Evolutionary conservation across 92 coral and sea anemone genomes (phyloP).

Genomic region (Actinostola sp.): DNA sequence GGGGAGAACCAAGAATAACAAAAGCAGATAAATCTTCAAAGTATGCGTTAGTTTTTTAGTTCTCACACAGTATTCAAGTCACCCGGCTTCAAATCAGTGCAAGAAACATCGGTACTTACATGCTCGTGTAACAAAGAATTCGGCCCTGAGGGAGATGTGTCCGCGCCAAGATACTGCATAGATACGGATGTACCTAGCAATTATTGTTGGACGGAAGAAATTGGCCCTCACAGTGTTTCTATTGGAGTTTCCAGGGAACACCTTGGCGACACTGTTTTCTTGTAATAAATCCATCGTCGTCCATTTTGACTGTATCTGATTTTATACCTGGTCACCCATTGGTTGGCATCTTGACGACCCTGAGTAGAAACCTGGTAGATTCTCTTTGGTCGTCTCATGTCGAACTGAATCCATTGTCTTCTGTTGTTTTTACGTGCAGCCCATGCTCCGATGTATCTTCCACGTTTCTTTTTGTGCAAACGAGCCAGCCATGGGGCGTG

Average conservation of each 20-base stretch:
- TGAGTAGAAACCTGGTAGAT: slow-evolving; percentile 67
- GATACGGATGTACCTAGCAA: slow-evolving; percentile 69
- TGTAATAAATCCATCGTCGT: slow-evolving; percentile 68
- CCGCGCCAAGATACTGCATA: slow-evolving; percentile 69
- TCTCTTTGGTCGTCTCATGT: slow-evolving; percentile 45
- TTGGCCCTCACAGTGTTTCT: slow-evolving; percentile 55
- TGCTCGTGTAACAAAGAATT: slow-evolving; percentile 57
- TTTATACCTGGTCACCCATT: slow-evolving; percentile 66
- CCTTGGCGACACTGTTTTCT: slow-evolving; percentile 43
- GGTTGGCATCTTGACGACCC: slow-evolving; percentile 72
- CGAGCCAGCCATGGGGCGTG: slow-evolving; percentile 76
- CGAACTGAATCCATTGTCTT: slow-evolving; percentile 73
- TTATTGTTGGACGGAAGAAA: slow-evolving; percentile 61
- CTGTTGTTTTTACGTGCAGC: slow-evolving; percentile 63
- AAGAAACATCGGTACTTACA: slow-evolving; percentile 69
- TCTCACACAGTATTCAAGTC: no score
- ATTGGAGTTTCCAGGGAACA: slow-evolving; percentile 69
- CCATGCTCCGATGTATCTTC: slow-evolving; percentile 75
- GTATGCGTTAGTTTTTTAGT: no score
- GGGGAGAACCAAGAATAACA: no score
- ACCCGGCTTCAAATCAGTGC: no score
- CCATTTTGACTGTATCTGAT: slow-evolving; percentile 70
- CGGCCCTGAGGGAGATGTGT: slow-evolving; percentile 80
- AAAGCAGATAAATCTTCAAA: no score
- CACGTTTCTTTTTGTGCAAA: slow-evolving; percentile 60